Conservation (phyloP, 2,797 vertebrate species). For the Tragelaphus eurycerus region DNA sequence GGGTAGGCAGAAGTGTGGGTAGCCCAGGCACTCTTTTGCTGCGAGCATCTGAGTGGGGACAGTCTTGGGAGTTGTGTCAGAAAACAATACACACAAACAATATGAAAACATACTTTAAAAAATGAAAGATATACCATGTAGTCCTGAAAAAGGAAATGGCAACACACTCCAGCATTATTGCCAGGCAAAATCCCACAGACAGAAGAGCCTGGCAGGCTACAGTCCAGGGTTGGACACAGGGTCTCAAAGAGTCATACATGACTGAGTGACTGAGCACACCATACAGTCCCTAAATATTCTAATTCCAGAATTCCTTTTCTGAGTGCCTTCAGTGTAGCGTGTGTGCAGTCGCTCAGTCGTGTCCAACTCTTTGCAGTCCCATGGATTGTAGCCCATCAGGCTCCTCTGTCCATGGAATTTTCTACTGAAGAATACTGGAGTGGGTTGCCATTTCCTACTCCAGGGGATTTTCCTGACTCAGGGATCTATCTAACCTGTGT, state of each 20-base stretch:
- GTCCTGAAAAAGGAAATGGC: background rate
- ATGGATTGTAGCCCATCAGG: accelerated
- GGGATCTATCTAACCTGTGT: background rate
- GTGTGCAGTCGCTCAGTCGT: background rate
- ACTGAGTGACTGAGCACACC: background rate
- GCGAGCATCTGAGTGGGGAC: background rate
- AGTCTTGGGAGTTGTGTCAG: background rate
- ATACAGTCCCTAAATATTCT: background rate
- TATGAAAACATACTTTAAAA: background rate
- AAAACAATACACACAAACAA: background rate
- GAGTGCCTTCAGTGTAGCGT: background rate
- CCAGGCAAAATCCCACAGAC: background rate
- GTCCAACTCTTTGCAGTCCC: background rate
- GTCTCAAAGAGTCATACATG: background rate
- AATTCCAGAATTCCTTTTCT: background rate
- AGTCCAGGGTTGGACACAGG: background rate
- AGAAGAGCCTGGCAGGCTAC: background rate
- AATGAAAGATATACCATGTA: background rate
- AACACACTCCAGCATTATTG: background rate
- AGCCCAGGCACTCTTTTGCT: no score
- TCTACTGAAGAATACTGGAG: background rate
- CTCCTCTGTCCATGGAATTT: background rate
- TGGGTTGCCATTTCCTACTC: background rate
- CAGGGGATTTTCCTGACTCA: background rate
- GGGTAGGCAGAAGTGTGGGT: background rate